Percentiles rank a stretch among this genome's conserved stretches.
phyloP scores from a whole-genome alignment of 2,797 vertebrate genomes.

The Euthynnus affinis region DNA sequence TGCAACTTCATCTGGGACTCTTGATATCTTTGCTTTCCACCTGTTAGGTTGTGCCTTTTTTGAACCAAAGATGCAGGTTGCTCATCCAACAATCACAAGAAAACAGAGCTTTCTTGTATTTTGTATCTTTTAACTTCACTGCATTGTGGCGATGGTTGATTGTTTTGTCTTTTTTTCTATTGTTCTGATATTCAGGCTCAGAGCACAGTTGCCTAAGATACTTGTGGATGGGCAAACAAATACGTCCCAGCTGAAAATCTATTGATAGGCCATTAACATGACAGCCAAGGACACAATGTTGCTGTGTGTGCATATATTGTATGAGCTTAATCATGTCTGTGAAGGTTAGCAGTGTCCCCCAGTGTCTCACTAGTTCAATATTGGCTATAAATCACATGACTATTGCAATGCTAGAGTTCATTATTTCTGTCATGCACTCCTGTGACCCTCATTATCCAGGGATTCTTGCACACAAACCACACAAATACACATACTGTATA shows the following conservation, averaged over 20 bases:
- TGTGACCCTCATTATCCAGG: constrained; percentile 2
- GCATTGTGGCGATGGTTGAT: not conserved
- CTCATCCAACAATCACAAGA: not conserved
- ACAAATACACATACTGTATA: too few relatives aligned
- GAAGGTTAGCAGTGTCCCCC: not conserved
- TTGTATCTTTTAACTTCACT: not conserved
- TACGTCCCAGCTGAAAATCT: constrained; percentile 16
- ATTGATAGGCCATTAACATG: constrained; percentile 23
- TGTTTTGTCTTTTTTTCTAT: not conserved
- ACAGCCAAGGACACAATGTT: constrained; percentile 12
- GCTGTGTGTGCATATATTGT: constrained; percentile 5
- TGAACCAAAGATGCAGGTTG: not conserved
- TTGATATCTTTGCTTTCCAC: constrained; percentile 18
- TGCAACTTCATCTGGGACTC: not conserved
- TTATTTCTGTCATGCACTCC: constrained; percentile 5
- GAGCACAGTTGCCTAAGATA: not conserved
- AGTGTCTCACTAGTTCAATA: not conserved
- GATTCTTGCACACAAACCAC: not conserved
- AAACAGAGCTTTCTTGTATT: constrained; percentile 10
- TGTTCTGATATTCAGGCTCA: not conserved
- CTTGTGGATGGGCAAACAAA: not conserved
- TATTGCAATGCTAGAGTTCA: not conserved
- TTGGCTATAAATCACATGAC: constrained; percentile 5
- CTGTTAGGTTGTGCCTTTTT: constrained; percentile 5
- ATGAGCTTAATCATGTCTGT: constrained; percentile 21